These are phyloP conservation scores for Cryptophagus acutangulus DNA, from an alignment of 2,888 invertebrate genomes.

Conservation along the genomic window DNA sequence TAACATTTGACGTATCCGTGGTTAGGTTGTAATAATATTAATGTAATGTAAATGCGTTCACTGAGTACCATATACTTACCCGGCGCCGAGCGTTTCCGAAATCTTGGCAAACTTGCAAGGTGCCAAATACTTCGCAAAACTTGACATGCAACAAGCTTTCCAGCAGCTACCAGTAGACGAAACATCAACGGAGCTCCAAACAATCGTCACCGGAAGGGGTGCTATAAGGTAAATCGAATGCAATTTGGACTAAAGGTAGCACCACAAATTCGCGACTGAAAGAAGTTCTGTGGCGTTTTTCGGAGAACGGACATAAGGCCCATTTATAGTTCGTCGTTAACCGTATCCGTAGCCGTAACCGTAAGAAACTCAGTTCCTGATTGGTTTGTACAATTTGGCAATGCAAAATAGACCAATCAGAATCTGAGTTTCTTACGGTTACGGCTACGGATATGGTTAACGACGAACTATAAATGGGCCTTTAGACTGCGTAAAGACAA, in stretches of 20 bases:
- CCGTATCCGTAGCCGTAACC: too few species aligned
- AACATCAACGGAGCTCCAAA: conserved; percentile 32
- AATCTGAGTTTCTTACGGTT: too few species aligned
- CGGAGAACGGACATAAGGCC: conserved; percentile 7
- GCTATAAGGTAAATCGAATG: conserved; percentile 29
- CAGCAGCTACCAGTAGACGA: conserved; percentile 36
- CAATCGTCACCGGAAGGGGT: conserved; percentile 38
- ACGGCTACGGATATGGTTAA: too few species aligned
- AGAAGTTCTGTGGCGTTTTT: conserved; percentile 8
- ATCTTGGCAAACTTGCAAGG: conserved; percentile 22
- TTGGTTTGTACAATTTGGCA: too few species aligned
- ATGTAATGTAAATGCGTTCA: too few species aligned
- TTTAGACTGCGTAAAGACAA: conserved; percentile 5
- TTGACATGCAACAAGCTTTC: conserved; percentile 41
- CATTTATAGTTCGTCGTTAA: conserved; percentile 7
- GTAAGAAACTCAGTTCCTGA: too few species aligned
- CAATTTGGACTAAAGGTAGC: conserved; percentile 23
- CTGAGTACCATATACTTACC: neutral
- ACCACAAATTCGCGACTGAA: conserved; percentile 12
- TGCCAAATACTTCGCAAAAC: conserved; percentile 36
- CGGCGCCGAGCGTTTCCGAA: neutral
- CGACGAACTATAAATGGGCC: conserved; percentile 5
- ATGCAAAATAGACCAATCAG: too few species aligned
- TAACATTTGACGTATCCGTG: too few species aligned
- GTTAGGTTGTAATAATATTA: too few species aligned